Conservation (phyloP, 2,113 vertebrate species). For the Grammomys dolichurus region DNA sequence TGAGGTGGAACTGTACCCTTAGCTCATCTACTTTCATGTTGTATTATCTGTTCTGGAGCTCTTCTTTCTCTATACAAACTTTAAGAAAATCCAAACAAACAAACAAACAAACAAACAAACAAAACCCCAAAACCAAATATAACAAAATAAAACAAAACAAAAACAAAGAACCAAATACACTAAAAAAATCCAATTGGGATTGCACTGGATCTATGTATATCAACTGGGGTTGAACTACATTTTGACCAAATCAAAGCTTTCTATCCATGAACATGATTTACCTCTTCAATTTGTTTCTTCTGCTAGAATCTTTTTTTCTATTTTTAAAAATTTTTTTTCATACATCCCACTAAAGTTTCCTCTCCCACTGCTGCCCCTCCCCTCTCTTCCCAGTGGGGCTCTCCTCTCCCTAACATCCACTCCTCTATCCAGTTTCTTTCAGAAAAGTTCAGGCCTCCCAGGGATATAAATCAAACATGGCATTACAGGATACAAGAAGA, state of each 20-base stretch:
- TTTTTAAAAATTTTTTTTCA: background rate
- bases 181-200: background rate
- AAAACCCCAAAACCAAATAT: background rate
- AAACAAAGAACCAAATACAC: background rate
- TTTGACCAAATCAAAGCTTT: background rate
- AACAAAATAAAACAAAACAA: too few relatives aligned
- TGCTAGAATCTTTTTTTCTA: background rate
- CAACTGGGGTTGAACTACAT: background rate
- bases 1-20: background rate
- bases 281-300: background rate
- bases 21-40: background rate
- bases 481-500: background rate
- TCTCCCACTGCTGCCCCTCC: too few relatives aligned
- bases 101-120: too few relatives aligned
- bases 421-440: background rate
- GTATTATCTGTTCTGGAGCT: background rate
- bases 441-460: background rate
- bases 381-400: background rate
- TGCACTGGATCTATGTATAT: background rate
- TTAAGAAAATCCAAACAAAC: background rate
- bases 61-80: background rate
- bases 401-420: background rate
- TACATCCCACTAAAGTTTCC: too few relatives aligned
- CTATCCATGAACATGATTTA: background rate
- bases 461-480: background rate